A percentile compares a stretch with the other conserved stretches of the same genome.
These are phyloP conservation scores for Cuculus canorus DNA, from an alignment of 2,797 vertebrate species.

Conservation along the genomic window DNA sequence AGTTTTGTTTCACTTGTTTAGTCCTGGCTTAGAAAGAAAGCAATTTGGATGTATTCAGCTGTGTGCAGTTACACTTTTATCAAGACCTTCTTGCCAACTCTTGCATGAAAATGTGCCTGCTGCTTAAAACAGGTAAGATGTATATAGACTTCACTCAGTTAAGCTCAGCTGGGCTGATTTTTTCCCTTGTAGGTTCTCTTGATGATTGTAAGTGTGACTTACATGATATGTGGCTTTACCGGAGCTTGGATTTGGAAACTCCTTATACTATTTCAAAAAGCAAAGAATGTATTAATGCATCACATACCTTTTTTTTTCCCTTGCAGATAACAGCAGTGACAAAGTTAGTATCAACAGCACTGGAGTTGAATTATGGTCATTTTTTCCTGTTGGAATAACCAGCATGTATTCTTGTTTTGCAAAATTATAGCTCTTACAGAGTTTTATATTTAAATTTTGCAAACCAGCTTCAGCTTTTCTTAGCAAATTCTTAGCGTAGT, in stretches of 20 bases:
- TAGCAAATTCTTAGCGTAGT: slow-evolving; percentile 40
- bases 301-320: slow-evolving; percentile 75
- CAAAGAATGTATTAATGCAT: slow-evolving; percentile 57
- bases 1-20: slow-evolving; percentile 29
- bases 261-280: background rate
- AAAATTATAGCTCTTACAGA: slow-evolving; percentile 59
- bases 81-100: slow-evolving; percentile 31
- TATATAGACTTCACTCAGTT: background rate
- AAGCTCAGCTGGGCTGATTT: background rate
- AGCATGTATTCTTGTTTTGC: slow-evolving; percentile 76
- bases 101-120: slow-evolving; percentile 71
- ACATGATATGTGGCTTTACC: background rate
- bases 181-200: slow-evolving; percentile 63
- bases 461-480: slow-evolving; percentile 64
- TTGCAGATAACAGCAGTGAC: slow-evolving; percentile 84
- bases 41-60: background rate
- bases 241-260: slow-evolving; percentile 47
- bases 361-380: slow-evolving; percentile 72
- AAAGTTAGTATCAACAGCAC: slow-evolving; percentile 88
- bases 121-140: slow-evolving; percentile 73
- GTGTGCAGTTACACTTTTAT: background rate
- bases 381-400: slow-evolving; percentile 70
- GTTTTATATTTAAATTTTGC: slow-evolving; percentile 66
- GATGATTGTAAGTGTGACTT: background rate
- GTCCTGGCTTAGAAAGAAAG: background rate